Evolutionary conservation across 2,888 invertebrate species (phyloP), one percentile per base, ranked within the genome.

Genomic region (Oligia strigilis): DNA sequence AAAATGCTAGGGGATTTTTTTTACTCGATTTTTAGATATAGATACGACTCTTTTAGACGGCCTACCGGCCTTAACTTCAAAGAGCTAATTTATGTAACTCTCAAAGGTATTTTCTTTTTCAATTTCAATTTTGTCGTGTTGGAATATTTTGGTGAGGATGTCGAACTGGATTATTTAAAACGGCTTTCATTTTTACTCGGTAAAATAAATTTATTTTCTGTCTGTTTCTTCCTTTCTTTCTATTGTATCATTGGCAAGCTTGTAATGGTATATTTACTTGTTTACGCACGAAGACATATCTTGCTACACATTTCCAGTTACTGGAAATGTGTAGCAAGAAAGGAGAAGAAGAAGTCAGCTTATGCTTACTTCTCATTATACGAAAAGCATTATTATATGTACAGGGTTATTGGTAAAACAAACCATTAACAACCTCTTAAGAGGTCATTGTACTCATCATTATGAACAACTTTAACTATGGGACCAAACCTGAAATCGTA

Each of bases 1-100:
- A 75, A 72, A 76, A 49, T 70, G 23, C 14, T 75, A 62, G 4
- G 4, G 46, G 17, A 65, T 83, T 74, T 71, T 64, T 58, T 82
- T 58, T 69, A 49, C n/a, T 49, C 64, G 29, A 40, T 60, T 70
- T 75, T 80, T 69, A 9, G 29, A 66, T 71, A 14, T 74, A 72
- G 58, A 9, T n/a, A n/a, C 55, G 8, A 58, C 82, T 88, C 77
- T 71, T 83, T 81, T 60, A 70, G 75, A 82, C 75, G 52, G 75
- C n/a, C n/a, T n/a, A n/a, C n/a, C n/a, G n/a, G n/a, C 62, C 9
- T 40, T 65, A 36, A 75, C 75, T 79, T 87, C 80, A 82, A 80
- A 87, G 71, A 23, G 13, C 46, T 67, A 64, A 69, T 66, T 76
- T 49, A 75, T 23, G n/a, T 43, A 76, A 64, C 65, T 70, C 78